Evolutionary conservation across 2,797 vertebrate species (phyloP), one percentile per base, ranked within the genome.

Genomic region (Steatocranus sp.): DNA sequence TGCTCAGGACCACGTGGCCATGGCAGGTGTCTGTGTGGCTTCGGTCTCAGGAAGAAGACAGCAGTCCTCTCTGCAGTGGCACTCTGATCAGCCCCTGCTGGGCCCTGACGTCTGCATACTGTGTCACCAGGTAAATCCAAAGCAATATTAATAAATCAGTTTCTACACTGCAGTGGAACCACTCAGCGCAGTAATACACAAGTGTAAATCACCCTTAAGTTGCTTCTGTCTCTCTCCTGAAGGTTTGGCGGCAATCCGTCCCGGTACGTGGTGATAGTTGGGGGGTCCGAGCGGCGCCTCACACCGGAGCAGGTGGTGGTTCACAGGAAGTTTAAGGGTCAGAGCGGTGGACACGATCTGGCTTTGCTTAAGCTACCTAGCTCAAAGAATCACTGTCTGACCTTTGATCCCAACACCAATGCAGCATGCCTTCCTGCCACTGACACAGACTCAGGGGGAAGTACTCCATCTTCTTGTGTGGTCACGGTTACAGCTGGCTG

Each of bases 21-120:
- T 98, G 98, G 98, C 97, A 98, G 90, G 97, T 96, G n/a, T 98
- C 97, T 0, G 91, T 98, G 43, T 96, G 97, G 93, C 91, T 97
- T 51, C 96, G 91, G 81, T 96, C 97, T 46, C 95, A 96, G 81
- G 94, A 49, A 20, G 92, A 91, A 87, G 95, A 95, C 10, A 94
- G 95, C 10, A 95, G 94, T 8, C 95, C 98, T 79, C 89, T 98
- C 79, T 98, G 98, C 2, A 97, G 97, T 43, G 97, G 97, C 70
- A 98, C 97, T 0, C 93, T 98, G 84, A 96, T 98, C 93, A 96
- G 95, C 92, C 96, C 96, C 86, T 98, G 98, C 93, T 98, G 98
- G 98, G 97, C 94, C 4, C 92, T 98, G 89, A 98, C 97, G 20
- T 98, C 98, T 11, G 98, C 98, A 1, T 96, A 96, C 93, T 98